Evolutionary conservation across 2,888 invertebrate genomes (phyloP), one percentile per base, ranked within the genome.

Genomic region (Hybos culiciformis): DNA sequence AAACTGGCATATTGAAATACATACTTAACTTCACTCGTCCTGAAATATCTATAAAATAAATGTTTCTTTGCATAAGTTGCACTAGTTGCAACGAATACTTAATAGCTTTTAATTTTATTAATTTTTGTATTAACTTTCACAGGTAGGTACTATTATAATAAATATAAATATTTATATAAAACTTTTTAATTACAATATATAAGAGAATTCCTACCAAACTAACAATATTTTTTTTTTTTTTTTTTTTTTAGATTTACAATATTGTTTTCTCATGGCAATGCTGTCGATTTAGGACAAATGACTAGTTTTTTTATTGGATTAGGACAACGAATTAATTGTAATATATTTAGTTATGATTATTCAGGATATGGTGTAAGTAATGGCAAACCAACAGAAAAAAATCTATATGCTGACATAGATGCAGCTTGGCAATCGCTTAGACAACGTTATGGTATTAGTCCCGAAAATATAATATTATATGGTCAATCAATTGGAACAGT

Each of bases 401-500:
- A 93, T 69, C 70, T 94, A 47, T 94, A 94, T 63, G 85, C 91
- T 11, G 93, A 94, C 62, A 90, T 93, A 53, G 87, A 90, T 66
- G 88, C 91, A 45, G 90, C 90, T 29, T 91, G 88, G 87, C 82
- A 86, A 60, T 81, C 85, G 14, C 70, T 92, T 45, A 72, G 86
- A 53, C 84, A 83, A 46, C 75, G 86, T 21, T 72, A 70, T 50
- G 83, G 83, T 41, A 80, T 93, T 55, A 85, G 84, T 58, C 87
- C 90, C 23, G 90, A 92, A 62, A 86, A 90, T 63, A 85, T 94
- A 48, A 91, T 94, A 59, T 72, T 94, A 36, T 94, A 94, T 69
- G 94, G 94, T 34, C 93, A 93, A 68, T 90, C 90, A 64, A 93
- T 94, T 61, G 93, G 93, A 45, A 92, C 93, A 32, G 93, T 93